These are phyloP conservation scores for Tricholauxania praeusta DNA, from an alignment of 2,888 invertebrate genomes.

Conservation along the genomic window DNA sequence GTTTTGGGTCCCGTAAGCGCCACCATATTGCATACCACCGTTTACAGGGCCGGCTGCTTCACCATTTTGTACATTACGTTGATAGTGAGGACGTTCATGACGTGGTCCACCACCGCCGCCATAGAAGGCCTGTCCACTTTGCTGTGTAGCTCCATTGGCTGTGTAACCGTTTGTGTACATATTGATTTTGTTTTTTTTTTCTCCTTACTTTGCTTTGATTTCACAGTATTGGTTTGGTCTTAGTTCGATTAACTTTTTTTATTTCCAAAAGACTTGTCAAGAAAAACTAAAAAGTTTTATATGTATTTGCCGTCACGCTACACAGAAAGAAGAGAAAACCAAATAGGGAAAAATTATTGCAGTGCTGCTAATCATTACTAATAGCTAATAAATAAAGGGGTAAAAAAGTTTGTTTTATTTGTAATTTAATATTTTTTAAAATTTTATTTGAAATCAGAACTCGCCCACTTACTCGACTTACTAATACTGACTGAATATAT, in stretches of 20 bases:
- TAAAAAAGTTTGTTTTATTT: no score
- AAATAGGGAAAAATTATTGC: conserved; percentile 17
- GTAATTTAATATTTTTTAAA: no score
- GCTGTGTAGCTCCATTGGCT: conserved; percentile 58
- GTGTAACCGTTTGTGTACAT: conserved; percentile 62
- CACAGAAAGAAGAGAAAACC: background rate
- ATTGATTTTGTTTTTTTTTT: conserved; percentile 12
- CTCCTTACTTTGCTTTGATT: conserved; percentile 33
- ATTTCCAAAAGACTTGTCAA: background rate
- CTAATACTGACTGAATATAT: no score
- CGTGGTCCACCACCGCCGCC: conserved; percentile 56
- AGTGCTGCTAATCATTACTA: conserved; percentile 9
- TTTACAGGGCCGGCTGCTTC: conserved; percentile 50
- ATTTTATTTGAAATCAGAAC: no score
- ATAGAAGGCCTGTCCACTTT: conserved; percentile 56
- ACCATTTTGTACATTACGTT: conserved; percentile 50
- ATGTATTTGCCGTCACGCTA: conserved; percentile 14
- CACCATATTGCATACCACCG: conserved; percentile 54
- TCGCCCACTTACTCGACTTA: no score
- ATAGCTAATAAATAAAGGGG: background rate
- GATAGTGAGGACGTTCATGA: conserved; percentile 59
- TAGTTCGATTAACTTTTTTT: conserved; percentile 1
- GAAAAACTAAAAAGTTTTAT: background rate
- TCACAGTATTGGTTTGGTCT: conserved; percentile 11
- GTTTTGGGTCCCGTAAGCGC: conserved; percentile 47